Percentiles rank a stretch among this genome's conserved stretches.
phyloP scores from a whole-genome alignment of 2,113 vertebrate genomes.

The Eulacestoma nigropectus region DNA sequence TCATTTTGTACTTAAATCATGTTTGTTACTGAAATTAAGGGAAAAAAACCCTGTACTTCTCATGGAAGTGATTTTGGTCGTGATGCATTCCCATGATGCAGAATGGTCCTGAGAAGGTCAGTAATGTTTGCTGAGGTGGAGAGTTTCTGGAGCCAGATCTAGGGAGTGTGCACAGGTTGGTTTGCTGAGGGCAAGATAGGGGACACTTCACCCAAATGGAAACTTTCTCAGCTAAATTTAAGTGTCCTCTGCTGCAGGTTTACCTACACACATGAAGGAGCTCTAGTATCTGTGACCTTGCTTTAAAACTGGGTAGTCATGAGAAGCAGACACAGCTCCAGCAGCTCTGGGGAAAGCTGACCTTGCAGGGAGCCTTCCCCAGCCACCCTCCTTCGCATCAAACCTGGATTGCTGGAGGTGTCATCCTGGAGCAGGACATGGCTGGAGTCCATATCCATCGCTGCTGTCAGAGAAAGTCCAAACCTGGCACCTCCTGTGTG shows the following conservation, averaged over 20 bases:
- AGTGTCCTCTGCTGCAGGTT: neutral
- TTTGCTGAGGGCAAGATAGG: neutral
- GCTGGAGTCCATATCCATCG: neutral
- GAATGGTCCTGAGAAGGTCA: neutral
- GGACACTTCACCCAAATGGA: neutral
- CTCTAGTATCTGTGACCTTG: neutral
- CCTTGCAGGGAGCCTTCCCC: neutral
- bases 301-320: neutral
- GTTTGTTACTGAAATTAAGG: neutral
- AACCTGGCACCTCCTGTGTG: neutral
- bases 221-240: neutral
- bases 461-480: neutral
- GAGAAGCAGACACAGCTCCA: neutral
- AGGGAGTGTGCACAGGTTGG: neutral
- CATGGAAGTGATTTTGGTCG: neutral
- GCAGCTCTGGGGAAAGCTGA: neutral
- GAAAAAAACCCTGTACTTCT: neutral
- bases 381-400: neutral
- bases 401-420: neutral
- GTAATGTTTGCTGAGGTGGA: neutral
- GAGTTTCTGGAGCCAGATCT: neutral
- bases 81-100: neutral
- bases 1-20: conserved; percentile 5
- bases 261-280: neutral
- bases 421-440: neutral